Percentiles rank a stretch among this genome's conserved stretches.
Evolutionary conservation across 1,140 invertebrate genomes (phyloP).

Genomic region (Andricus grossulariae): DNA sequence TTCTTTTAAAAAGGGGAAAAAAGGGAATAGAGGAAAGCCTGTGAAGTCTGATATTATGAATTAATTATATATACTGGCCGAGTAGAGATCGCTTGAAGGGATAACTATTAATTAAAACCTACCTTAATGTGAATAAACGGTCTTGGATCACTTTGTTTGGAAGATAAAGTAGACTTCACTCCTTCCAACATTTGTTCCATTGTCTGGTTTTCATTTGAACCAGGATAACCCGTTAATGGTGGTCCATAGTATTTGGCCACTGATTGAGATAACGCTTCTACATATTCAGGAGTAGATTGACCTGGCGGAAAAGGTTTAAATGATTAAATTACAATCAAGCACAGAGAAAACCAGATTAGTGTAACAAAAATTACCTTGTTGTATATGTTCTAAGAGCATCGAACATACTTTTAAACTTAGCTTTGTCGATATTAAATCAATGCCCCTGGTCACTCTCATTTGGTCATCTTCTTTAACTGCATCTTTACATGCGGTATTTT

Average conservation of each 20-base stretch:
- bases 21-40: too few species aligned
- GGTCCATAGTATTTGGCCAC: constrained; percentile 69
- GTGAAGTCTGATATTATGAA: too few species aligned
- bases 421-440: constrained; percentile 68
- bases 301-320: constrained; percentile 53
- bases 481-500: constrained; percentile 50
- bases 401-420: constrained; percentile 72
- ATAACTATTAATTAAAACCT: constrained; percentile 24
- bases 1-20: too few species aligned
- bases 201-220: constrained; percentile 65
- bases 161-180: constrained; percentile 68
- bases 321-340: background rate
- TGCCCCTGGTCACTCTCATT: constrained; percentile 49
- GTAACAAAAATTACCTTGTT: constrained; percentile 62
- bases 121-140: constrained; percentile 74
- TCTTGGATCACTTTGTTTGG: constrained; percentile 64
- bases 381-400: constrained; percentile 67
- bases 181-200: constrained; percentile 72
- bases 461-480: constrained; percentile 53
- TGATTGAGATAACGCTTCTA: constrained; percentile 69
- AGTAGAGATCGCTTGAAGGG: too few species aligned
- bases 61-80: too few species aligned
- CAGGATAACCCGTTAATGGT: constrained; percentile 68
- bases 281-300: constrained; percentile 70
- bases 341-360: background rate